Base-by-base conservation (phyloP, 2,888 invertebrate species). In the Metalampra italica region DNA sequence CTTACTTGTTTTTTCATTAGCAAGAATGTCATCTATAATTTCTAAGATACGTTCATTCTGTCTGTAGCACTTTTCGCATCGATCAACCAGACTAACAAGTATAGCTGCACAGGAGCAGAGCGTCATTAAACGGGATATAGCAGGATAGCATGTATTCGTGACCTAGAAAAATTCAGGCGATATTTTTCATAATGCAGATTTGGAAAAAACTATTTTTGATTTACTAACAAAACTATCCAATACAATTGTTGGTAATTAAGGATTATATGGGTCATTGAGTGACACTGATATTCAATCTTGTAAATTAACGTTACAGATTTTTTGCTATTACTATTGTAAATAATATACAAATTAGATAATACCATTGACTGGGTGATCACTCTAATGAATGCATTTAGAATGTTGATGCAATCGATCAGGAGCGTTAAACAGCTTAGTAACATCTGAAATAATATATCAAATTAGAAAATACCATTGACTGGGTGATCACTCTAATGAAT, bases 1-100 rank as follows among this genome's bases (percentile, higher is more conserved):
- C 70, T 66, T 38, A 72, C 72, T 51, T 29, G 54, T 58, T 1
- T 56, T 62, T 41, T 62, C 60, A 46, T 52, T 51, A 9, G 60
- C 37, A 4, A 68, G 51, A 5, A 62, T 52, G 1, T 61, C 49
- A 39, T 74, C 71, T 29, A 69, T 57, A 15, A 56, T 46, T 1
- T 54, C 46, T 5, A 72, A 9, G 22, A 71, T 62, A 0, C 11
- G 39, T 1, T 60, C 55, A 3, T 54, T 52, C 30, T 67, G 55
- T 2, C 47, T 55, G 52, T 69, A 68, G 0, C 54, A 58, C 13
- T 54, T 48, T 41, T 72, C 67, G 29, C 67, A 68, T 0, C 59
- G 56, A 37, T 60, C 51, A 3, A 69, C 62, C 14, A 64, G 14
- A 14, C 54, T 49, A 0, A 54, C 3, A 0, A 56, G 14, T 2